A percentile compares a stretch with the other conserved stretches of the same genome.
Evolutionary conservation across 1,140 invertebrate species (phyloP).

Genomic region (Tetramorium alpestre): DNA sequence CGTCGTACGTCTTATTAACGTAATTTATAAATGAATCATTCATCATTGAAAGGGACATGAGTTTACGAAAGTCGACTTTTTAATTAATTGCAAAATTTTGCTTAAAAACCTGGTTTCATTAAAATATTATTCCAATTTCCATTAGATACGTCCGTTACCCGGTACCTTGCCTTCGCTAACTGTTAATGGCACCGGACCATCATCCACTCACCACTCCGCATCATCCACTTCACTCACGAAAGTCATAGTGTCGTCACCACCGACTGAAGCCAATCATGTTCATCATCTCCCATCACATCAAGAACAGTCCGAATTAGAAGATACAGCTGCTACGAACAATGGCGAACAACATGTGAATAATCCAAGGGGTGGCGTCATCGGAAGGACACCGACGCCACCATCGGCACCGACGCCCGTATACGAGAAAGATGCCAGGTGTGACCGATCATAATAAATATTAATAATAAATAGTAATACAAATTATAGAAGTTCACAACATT

Average conservation of each 20-base stretch:
- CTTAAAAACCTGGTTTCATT: neutral
- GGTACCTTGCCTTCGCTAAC: neutral
- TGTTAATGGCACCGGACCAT: constrained; percentile 64
- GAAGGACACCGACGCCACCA: constrained; percentile 78
- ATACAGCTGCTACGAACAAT: neutral
- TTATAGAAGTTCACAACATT: neutral
- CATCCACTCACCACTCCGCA: neutral
- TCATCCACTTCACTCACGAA: neutral
- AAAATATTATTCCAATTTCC: neutral
- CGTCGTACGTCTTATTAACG: constrained; percentile 71
- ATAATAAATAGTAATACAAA: neutral
- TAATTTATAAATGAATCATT: constrained; percentile 10
- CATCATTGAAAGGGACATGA: neutral
- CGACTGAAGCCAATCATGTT: neutral
- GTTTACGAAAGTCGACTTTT: neutral
- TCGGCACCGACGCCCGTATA: constrained; percentile 74
- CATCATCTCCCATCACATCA: constrained; percentile 41
- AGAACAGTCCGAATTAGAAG: constrained; percentile 27
- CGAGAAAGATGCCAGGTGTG: constrained; percentile 70
- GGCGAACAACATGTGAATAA: constrained; percentile 64
- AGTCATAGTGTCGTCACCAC: constrained; percentile 27
- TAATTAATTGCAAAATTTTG: neutral
- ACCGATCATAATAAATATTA: neutral
- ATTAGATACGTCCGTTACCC: constrained; percentile 68
- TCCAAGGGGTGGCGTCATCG: constrained; percentile 81